Evolutionary conservation across 2,113 vertebrate genomes (phyloP).

Genomic region (Bothrops jararaca): DNA sequence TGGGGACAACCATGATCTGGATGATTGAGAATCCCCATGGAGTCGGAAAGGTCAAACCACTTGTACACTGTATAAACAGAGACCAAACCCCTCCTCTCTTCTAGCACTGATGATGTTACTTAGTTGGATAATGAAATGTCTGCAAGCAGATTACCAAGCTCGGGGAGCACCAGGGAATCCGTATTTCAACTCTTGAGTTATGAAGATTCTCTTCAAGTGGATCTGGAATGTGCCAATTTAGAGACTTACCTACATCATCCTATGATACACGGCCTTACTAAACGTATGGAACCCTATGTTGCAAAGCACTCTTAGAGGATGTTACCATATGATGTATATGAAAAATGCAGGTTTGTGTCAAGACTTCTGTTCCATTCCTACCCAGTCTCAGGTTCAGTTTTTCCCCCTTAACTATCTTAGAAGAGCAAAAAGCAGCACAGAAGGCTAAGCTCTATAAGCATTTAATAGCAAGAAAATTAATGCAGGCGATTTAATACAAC

Average conservation of each 20-base stretch:
- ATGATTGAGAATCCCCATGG: not conserved
- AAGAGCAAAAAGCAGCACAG: constrained; percentile 17
- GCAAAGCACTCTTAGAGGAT: not conserved
- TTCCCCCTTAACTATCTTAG: constrained; percentile 25
- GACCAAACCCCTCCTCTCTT: not conserved
- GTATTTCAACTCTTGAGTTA: not conserved
- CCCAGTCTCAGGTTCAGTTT: constrained; percentile 7
- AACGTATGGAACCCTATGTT: not conserved
- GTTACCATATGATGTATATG: not conserved
- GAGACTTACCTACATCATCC: not conserved
- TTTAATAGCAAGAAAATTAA: constrained; percentile 33
- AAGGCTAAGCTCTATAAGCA: constrained; percentile 12
- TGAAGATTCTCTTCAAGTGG: not conserved
- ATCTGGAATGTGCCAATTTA: not conserved
- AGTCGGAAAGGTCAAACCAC: not conserved
- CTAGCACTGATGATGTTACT: not conserved
- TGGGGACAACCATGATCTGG: not conserved
- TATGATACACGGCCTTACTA: not conserved
- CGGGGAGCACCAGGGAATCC: not conserved
- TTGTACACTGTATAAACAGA: not conserved
- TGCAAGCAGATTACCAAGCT: not conserved
- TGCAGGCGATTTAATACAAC: constrained; percentile 33
- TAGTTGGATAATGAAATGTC: not conserved
- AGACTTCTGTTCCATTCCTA: not conserved
- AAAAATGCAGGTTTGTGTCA: constrained; percentile 14